Conservation (phyloP, 2,888 invertebrate species). For the Polymixis lichenea region DNA sequence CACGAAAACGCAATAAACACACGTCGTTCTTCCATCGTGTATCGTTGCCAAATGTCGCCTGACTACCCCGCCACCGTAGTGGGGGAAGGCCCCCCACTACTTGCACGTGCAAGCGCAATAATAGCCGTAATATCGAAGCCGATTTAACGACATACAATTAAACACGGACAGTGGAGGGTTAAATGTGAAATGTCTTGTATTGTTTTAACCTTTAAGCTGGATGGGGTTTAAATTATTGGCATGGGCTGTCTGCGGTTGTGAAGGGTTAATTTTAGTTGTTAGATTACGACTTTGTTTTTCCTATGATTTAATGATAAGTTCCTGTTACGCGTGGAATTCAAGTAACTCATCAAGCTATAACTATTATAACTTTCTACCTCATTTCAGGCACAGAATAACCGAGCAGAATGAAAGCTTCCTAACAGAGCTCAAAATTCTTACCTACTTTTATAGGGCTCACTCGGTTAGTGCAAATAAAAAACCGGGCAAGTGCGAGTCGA, state of each 20-base stretch:
- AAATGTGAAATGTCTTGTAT: conserved; percentile 57
- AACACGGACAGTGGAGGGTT: conserved; percentile 57
- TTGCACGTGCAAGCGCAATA: conserved; percentile 66
- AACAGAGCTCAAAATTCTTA: too few relatives aligned
- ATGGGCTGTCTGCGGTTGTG: not conserved
- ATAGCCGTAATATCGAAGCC: conserved; percentile 60
- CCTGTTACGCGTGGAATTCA: not conserved
- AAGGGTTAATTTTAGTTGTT: not conserved
- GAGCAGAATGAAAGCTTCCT: too few relatives aligned
- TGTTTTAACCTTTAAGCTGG: conserved; percentile 61
- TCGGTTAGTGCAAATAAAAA: too few relatives aligned
- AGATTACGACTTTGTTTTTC: not conserved
- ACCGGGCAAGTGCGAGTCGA: too few relatives aligned
- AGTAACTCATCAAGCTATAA: not conserved
- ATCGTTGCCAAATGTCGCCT: conserved; percentile 64
- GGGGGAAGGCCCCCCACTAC: conserved; percentile 30
- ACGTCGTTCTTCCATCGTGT: conserved; percentile 37
- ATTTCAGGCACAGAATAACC: conserved; percentile 1
- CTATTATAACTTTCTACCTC: not conserved
- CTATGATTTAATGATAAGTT: not conserved
- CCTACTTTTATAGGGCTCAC: too few relatives aligned
- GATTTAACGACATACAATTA: conserved; percentile 68
- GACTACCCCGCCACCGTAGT: conserved; percentile 28
- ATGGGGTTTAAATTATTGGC: conserved; percentile 39
- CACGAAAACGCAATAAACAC: conserved; percentile 60